Evolutionary conservation across 2,113 vertebrate species (phyloP).

Genomic region (Oryzias melastigma): DNA sequence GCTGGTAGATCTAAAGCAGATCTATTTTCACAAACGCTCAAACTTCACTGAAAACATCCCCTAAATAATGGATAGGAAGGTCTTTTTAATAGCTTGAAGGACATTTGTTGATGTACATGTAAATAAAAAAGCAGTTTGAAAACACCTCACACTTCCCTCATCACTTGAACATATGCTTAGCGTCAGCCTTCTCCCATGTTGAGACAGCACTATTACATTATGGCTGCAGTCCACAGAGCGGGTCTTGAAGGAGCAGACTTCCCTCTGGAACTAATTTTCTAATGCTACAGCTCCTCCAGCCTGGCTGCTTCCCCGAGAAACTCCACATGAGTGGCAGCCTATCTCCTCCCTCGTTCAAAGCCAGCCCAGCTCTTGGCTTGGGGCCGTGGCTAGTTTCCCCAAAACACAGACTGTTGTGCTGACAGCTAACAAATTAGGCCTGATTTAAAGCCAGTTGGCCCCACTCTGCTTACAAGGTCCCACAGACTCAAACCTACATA

Average conservation of each 20-base stretch:
- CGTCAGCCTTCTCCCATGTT: constrained; percentile 38
- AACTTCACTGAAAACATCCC: constrained; percentile 34
- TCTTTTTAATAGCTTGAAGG: constrained; percentile 46
- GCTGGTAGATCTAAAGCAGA: constrained; percentile 35
- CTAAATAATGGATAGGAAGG: constrained; percentile 20
- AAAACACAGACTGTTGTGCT: constrained; percentile 76
- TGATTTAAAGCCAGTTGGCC: constrained; percentile 79
- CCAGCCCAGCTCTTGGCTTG: constrained; percentile 67
- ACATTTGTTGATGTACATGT: constrained; percentile 33
- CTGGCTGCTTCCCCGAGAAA: constrained; percentile 68
- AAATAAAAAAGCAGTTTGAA: constrained; percentile 48
- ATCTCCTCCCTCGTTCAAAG: constrained; percentile 66
- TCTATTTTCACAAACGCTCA: constrained; percentile 34
- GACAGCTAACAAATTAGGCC: constrained; percentile 83
- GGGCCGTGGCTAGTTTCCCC: constrained; percentile 65
- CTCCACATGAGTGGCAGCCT: constrained; percentile 73
- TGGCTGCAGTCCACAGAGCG: constrained; percentile 53
- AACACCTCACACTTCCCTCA: constrained; percentile 55
- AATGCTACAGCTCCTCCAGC: constrained; percentile 63
- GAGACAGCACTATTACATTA: constrained; percentile 53
- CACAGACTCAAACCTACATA: constrained; percentile 73
- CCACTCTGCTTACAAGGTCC: constrained; percentile 63
- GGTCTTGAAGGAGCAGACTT: constrained; percentile 65
- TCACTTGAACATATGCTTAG: constrained; percentile 55
- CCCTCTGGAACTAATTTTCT: constrained; percentile 79